Evolutionary conservation across 1,140 invertebrate genomes (phyloP), one percentile per base, ranked within the genome.

Genomic region (Macrobrachium rosenbergii): DNA sequence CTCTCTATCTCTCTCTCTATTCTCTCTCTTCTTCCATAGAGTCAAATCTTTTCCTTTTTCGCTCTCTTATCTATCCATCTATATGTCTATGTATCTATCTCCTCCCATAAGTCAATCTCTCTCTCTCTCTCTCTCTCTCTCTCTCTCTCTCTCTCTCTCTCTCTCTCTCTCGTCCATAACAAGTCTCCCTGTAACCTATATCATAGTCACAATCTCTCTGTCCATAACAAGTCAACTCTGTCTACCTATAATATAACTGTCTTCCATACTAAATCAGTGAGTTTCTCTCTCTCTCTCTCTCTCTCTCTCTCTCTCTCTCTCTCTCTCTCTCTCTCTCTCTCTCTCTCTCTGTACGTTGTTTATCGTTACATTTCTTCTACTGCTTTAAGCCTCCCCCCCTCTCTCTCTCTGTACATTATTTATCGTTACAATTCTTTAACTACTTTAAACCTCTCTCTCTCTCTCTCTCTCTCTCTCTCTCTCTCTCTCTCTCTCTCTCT

Each of bases 41-140:
- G 28, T 37, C 28, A 3, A 37, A 2, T 3, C 3, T 37, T 37
- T 37, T 37, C 28, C 75, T 77, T 16, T 69, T 16, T 69, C 64
- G 0, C 28, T 21, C 19, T 43, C 12, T 23, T 16, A 14, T 75
- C 19, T 21, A 2, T 75, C 72, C 23, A 16, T 45, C 75, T 45
- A 12, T 45, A 23, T 45, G 8, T 58, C 75, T 58, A 23, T 58
- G 23, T 77, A 23, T 77, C 75, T 77, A 23, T 77, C 75, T 77
- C 73, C 45, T 37, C 45, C 73, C n/a, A n/a, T n/a, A n/a, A n/a
- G n/a, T n/a, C n/a, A n/a, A n/a, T n/a, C n/a, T n/a, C n/a, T n/a
- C n/a, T 76, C 73, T 76, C 73, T 76, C 73, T 76, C 73, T 76
- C 73, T 76, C 73, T 76, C 73, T 76, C 73, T 76, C 73, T 76